Evolutionary conservation across 2,888 invertebrate genomes (phyloP), one percentile per base, ranked within the genome.

Genomic region (Cephus rjabovi): DNA sequence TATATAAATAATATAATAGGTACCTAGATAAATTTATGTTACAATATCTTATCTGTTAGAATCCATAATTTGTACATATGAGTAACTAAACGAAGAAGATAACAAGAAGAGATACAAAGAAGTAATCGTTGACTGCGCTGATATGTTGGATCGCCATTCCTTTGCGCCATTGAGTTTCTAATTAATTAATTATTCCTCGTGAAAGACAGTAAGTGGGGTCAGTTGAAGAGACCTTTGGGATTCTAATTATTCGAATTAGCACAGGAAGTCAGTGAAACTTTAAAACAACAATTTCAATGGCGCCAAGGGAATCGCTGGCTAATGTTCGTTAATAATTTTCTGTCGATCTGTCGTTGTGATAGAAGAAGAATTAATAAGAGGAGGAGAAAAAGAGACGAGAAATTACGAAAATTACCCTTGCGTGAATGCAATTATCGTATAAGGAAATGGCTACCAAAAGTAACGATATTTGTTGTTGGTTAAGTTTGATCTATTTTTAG

Each of bases 401-500:
- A 56, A 56, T 56, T 56, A 9, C 23, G 23, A 23, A 56, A 56
- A 56, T 56, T 56, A 56, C 2, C 23, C 56, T 56, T 9, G 56
- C 56, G 23, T 2, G 23, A 40, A 75, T 75, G 30, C 23, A 75
- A 35, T 75, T 37, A 79, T 79, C 40, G 37, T 78, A 79, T 74
- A 79, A 79, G 76, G 70, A 75, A 71, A 81, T 77, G 80, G 81
- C 81, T 84, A 84, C 81, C 82, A 86, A 85, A 87, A 85, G 81
- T 78, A 81, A 83, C 79, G 78, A 77, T 83, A 83, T 88, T 85
- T 82, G 83, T 82, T 84, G 78, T 75, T 86, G 85, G 83, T 86
- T 88, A 86, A 84, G 86, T 87, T 87, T 84, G 81, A 82, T 83
- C 83, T 81, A 79, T 85, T 82, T 80, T 85, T 84, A 83, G 81